phyloP scores from a whole-genome alignment of 2,797 vertebrate species.

The Tenualosa ilisha region DNA sequence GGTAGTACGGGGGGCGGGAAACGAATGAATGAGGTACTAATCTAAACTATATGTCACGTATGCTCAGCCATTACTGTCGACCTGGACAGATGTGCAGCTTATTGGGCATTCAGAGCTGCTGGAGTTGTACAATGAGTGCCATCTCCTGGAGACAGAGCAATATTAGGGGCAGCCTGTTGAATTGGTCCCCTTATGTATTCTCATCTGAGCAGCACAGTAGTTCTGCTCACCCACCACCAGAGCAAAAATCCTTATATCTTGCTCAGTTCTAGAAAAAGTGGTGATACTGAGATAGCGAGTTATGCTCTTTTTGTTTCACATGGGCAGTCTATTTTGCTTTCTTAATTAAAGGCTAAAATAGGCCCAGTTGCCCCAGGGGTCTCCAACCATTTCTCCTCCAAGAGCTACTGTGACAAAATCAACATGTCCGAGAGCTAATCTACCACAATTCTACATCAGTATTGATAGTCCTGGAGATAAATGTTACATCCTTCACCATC shows the following conservation, averaged over 20 bases:
- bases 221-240: not conserved
- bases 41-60: conserved; percentile 21
- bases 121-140: conserved; percentile 21
- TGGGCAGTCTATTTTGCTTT: not conserved
- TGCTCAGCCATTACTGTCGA: conserved; percentile 18
- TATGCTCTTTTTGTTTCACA: not conserved
- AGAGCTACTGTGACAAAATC: no score
- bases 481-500: no score
- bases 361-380: not conserved
- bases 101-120: conserved; percentile 5
- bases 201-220: not conserved
- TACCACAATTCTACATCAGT: no score
- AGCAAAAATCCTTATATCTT: not conserved
- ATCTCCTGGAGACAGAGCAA: conserved; percentile 17
- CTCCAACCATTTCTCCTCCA: no score
- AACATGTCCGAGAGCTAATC: no score
- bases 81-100: conserved; percentile 20
- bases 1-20: not conserved
- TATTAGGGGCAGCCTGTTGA: conserved; percentile 20
- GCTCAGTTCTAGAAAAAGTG: not conserved
- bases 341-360: not conserved
- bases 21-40: not conserved
- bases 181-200: not conserved
- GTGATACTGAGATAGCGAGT: not conserved
- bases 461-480: no score